A percentile compares a stretch with the other conserved stretches of the same genome.
Evolutionary conservation across 2,888 invertebrate genomes (phyloP).

Genomic region (Autographa pulchrina): DNA sequence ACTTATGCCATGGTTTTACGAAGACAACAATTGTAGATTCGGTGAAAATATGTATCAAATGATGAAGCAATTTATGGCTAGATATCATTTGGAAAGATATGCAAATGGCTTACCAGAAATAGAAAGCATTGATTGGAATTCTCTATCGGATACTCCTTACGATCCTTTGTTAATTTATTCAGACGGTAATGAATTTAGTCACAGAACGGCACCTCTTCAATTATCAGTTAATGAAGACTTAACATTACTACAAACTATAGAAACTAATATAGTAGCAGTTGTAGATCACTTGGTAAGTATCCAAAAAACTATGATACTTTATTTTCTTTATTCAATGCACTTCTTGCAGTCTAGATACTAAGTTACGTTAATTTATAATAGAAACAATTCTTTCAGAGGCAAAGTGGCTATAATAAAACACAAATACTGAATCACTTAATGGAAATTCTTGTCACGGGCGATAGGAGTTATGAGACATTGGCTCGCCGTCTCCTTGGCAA

Average conservation of each 20-base stretch:
- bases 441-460: constrained; percentile 78
- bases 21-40: constrained; percentile 82
- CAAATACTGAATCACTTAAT: constrained; percentile 82
- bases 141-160: constrained; percentile 85
- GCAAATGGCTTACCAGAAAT: constrained; percentile 91
- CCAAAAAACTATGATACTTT: background rate
- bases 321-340: background rate
- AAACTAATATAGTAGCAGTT: constrained; percentile 73
- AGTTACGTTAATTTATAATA: constrained; percentile 38
- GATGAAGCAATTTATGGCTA: constrained; percentile 91
- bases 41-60: constrained; percentile 91
- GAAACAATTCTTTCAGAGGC: constrained; percentile 73
- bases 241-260: constrained; percentile 75
- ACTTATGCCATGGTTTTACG: constrained; percentile 88
- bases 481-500: constrained; percentile 72
- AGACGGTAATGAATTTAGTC: constrained; percentile 90
- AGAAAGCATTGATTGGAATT: constrained; percentile 87
- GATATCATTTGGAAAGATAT: constrained; percentile 92
- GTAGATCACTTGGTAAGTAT: constrained; percentile 78
- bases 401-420: constrained; percentile 78
- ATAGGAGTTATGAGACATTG: constrained; percentile 78
- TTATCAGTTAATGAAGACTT: constrained; percentile 74
- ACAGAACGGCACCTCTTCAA: constrained; percentile 83
- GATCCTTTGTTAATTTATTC: constrained; percentile 90
- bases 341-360: background rate